Evolutionary conservation across 1,140 invertebrate species (phyloP), one percentile per base, ranked within the genome.

Genomic region (Meteorus sp.): DNA sequence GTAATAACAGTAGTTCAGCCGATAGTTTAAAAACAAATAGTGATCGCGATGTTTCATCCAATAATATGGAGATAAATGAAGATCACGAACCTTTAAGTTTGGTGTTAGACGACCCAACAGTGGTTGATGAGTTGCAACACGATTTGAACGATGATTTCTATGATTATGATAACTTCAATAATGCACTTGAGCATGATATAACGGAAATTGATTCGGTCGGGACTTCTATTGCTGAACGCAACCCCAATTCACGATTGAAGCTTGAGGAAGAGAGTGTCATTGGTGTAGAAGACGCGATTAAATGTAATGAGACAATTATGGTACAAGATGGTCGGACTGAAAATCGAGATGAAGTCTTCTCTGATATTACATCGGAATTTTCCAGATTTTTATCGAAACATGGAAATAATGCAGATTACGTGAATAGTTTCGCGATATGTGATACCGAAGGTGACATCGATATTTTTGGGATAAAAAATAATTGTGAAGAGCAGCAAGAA

Each of bases 91-190:
- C 74, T 5, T 50, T 73, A 29, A 75, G 72, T 56, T 35, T 76
- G 9, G 70, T 73, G 54, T 56, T 76, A 11, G 75, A 72, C 33
- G 75, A 77, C 67, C 74, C 69, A 1, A 61, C 62, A 4, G 62
- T 55, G 29, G 54, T 63, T 22, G 59, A 64, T 8, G 71, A 75
- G 4, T 41, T 55, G 3, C 51, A 60, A 3, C 69, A 65, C 22
- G 65, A 72, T 22, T 19, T 76, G 35, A 74, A 80, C 7, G 71
- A 81, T 62, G 77, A 79, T 71, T 81, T 81, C 64, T 79, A 74
- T 37, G 69, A 79, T 53, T 82, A 81, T 58, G 68, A 73, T 15
- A 64, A 77, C 50, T 76, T 71, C 39, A 66, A 74, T 15, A 64
- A 69, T 57, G 27, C 67, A 5, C 17, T 60, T n/a, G 56, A 69